A percentile compares a stretch with the other conserved stretches of the same genome.
phyloP scores from a whole-genome alignment of 1,140 invertebrate genomes.

The Drosophila rhopaloa region DNA sequence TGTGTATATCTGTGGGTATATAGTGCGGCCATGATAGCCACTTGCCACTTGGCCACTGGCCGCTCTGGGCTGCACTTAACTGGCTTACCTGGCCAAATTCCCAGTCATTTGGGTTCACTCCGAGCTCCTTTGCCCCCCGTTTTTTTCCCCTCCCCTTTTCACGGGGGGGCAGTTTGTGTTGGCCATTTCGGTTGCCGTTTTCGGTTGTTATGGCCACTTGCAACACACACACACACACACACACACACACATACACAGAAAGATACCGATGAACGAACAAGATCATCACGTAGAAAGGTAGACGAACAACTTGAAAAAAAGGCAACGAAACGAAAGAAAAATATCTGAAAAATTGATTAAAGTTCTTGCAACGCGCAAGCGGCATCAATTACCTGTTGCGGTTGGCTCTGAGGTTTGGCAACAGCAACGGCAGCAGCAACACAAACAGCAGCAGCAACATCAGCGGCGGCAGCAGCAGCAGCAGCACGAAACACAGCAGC shows the following conservation, averaged over 20 bases:
- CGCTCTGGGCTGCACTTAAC: slow-evolving; percentile 29
- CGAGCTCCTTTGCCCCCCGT: background rate
- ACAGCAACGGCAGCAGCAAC: slow-evolving; percentile 6
- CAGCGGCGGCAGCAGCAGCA: slow-evolving; percentile 5
- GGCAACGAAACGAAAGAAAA: slow-evolving; percentile 44
- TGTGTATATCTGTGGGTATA: background rate
- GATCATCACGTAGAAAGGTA: slow-evolving; percentile 25
- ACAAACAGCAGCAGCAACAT: slow-evolving; percentile 1
- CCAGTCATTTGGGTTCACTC: slow-evolving; percentile 40
- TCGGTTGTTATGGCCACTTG: slow-evolving; percentile 52
- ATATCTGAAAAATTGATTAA: slow-evolving; percentile 74
- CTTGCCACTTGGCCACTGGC: slow-evolving; percentile 32
- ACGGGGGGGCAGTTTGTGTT: slow-evolving; percentile 23
- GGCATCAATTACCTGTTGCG: slow-evolving; percentile 75
- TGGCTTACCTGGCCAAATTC: slow-evolving; percentile 32
- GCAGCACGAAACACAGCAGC: slow-evolving; percentile 15
- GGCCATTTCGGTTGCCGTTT: slow-evolving; percentile 50
- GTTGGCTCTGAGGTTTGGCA: slow-evolving; percentile 60
- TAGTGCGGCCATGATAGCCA: slow-evolving; percentile 22
- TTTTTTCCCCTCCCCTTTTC: background rate
- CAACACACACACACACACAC: slow-evolving; percentile 44
- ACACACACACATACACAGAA: slow-evolving; percentile 23
- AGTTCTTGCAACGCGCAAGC: slow-evolving; percentile 73
- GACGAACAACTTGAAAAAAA: slow-evolving; percentile 11
- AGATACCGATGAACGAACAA: slow-evolving; percentile 13